Percentiles rank a stretch among this genome's conserved stretches.
phyloP scores from a whole-genome alignment of 2,888 invertebrate species.

The Leptura quadrifasciata region DNA sequence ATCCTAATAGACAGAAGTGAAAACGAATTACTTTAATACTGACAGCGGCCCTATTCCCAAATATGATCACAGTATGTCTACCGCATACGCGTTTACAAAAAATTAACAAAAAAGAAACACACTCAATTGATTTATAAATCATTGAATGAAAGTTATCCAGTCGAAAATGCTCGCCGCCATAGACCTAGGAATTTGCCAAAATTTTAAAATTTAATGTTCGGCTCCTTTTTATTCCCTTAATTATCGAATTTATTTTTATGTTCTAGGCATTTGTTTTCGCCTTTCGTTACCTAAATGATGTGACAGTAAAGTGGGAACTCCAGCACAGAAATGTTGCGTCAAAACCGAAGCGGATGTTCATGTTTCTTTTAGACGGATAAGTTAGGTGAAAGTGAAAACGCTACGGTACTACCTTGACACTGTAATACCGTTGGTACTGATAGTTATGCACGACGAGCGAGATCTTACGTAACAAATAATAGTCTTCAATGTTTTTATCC shows the following conservation, averaged over 20 bases:
- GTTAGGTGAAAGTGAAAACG: slow-evolving; percentile 64
- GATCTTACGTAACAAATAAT: slow-evolving; percentile 46
- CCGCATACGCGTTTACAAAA: too few species aligned
- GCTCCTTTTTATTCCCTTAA: too few species aligned
- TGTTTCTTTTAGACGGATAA: slow-evolving; percentile 50
- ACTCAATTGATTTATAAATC: too few species aligned
- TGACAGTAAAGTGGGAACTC: slow-evolving; percentile 49
- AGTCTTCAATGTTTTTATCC: slow-evolving; percentile 34
- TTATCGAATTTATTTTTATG: too few species aligned
- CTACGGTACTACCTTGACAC: slow-evolving; percentile 59
- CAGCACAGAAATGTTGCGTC: slow-evolving; percentile 40
- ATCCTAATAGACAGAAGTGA: background rate
- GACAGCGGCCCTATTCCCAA: too few species aligned
- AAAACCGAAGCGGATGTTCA: slow-evolving; percentile 58
- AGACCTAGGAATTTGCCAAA: too few species aligned
- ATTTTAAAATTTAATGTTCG: too few species aligned
- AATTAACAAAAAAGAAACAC: too few species aligned
- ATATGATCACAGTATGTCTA: too few species aligned
- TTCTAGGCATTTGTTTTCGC: slow-evolving; percentile 3
- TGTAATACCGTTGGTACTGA: slow-evolving; percentile 47
- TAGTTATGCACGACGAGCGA: slow-evolving; percentile 45
- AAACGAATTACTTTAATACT: too few species aligned
- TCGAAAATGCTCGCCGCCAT: too few species aligned
- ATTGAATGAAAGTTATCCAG: too few species aligned
- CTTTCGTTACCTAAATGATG: slow-evolving; percentile 10